These are phyloP conservation scores for Polia nebulosa DNA, from an alignment of 2,888 invertebrate genomes.

Conservation along the genomic window DNA sequence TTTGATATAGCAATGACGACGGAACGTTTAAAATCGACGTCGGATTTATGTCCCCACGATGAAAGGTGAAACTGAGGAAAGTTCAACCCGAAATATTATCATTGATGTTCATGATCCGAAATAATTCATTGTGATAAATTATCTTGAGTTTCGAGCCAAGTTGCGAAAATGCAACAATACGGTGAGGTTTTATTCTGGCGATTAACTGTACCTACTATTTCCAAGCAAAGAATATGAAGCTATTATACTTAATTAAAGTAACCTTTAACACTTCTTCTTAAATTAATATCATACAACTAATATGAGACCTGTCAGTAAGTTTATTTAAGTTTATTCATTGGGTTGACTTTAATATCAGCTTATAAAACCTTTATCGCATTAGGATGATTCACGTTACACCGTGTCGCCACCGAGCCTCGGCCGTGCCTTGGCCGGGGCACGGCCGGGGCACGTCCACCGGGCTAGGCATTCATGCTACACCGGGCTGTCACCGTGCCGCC, in stretches of 20 bases:
- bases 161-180: background rate
- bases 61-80: constrained; percentile 56
- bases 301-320: constrained; percentile 16
- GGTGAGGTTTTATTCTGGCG: background rate
- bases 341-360: constrained; percentile 18
- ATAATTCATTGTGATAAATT: constrained; percentile 23
- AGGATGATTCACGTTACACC: too few species aligned
- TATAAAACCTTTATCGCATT: constrained; percentile 51
- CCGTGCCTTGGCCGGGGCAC: too few species aligned
- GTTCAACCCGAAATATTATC: constrained; percentile 45
- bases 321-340: constrained; percentile 39
- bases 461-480: too few species aligned
- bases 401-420: too few species aligned
- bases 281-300: background rate
- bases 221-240: background rate
- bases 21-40: constrained; percentile 16
- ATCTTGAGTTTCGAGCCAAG: background rate
- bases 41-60: constrained; percentile 35
- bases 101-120: constrained; percentile 33
- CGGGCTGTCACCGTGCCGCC: too few species aligned
- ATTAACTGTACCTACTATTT: background rate
- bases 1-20: constrained; percentile 41
- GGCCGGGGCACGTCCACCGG: too few species aligned
- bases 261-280: constrained; percentile 28
- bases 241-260: too few species aligned